These are phyloP conservation scores for Boloria selene DNA, from an alignment of 2,888 invertebrate genomes.

Conservation along the genomic window DNA sequence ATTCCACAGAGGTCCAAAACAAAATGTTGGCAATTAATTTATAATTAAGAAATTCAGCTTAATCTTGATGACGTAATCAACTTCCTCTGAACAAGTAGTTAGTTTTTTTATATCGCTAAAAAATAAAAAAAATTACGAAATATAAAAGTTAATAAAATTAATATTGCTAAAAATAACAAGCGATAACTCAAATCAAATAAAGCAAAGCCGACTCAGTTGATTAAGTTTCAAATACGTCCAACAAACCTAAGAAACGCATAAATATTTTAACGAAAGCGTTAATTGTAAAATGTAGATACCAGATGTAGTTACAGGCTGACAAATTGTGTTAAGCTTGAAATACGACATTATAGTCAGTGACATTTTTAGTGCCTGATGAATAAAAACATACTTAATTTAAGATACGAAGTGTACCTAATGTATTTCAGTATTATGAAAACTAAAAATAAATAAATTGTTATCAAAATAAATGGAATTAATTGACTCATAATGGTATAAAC, in stretches of 20 bases:
- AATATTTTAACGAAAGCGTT: slow-evolving; percentile 44
- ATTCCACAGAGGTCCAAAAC: no score
- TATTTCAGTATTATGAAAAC: neutral
- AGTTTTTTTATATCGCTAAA: no score
- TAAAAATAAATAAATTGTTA: neutral
- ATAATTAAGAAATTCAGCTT: no score
- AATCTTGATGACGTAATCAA: no score
- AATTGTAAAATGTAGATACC: slow-evolving; percentile 52
- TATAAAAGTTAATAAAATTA: no score
- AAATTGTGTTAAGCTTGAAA: slow-evolving; percentile 52
- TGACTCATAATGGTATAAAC: neutral
- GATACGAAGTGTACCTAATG: neutral
- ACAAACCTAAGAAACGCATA: slow-evolving; percentile 9
- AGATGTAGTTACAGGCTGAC: slow-evolving; percentile 54
- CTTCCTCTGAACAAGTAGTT: no score
- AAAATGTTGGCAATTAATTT: no score
- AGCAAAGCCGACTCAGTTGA: slow-evolving; percentile 4
- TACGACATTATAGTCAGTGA: slow-evolving; percentile 52
- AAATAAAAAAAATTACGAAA: no score
- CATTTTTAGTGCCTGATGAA: slow-evolving; percentile 50
- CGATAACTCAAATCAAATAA: slow-evolving; percentile 14
- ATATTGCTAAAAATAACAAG: no score
- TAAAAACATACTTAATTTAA: slow-evolving; percentile 13
- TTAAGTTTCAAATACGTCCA: slow-evolving; percentile 5
- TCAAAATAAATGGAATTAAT: slow-evolving; percentile 5